phyloP scores from a whole-genome alignment of 1,140 invertebrate genomes.

The Ditylenchus dipsaci region DNA sequence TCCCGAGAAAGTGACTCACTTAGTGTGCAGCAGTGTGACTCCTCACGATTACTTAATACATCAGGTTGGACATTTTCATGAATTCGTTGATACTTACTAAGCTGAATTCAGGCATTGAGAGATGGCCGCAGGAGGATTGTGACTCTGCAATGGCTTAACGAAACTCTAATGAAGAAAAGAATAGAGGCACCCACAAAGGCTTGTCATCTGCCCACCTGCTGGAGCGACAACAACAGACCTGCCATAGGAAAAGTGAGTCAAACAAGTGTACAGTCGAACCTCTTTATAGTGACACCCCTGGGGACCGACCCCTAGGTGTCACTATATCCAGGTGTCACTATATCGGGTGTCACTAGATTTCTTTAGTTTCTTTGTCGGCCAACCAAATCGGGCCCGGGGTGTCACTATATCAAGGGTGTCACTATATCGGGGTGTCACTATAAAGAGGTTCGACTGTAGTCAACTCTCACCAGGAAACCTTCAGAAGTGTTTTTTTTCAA shows the following conservation, averaged over 20 bases:
- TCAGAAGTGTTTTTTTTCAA: no score
- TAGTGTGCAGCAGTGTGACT: conserved; percentile 18
- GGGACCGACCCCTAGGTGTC: no score
- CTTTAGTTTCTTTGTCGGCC: no score
- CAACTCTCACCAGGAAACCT: no score
- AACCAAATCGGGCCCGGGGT: no score
- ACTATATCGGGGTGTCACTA: no score
- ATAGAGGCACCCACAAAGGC: conserved; percentile 19
- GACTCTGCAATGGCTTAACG: conserved; percentile 25
- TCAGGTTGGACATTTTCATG: background rate
- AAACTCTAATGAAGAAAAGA: conserved; percentile 16
- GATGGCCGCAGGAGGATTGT: conserved; percentile 19
- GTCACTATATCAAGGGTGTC: no score
- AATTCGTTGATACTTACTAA: background rate
- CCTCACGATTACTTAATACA: conserved; percentile 18
- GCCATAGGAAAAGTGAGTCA: background rate
- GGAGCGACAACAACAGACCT: conserved; percentile 5
- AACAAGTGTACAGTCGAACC: no score
- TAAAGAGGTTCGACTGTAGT: no score
- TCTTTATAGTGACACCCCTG: no score
- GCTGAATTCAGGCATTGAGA: conserved; percentile 10
- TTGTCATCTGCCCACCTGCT: conserved; percentile 21
- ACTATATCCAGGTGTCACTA: no score
- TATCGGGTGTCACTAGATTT: no score
- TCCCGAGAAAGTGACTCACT: conserved; percentile 27